These are phyloP conservation scores for Caenorhabditis sp. DNA, from an alignment of 2,888 invertebrate genomes.

Conservation along the genomic window DNA sequence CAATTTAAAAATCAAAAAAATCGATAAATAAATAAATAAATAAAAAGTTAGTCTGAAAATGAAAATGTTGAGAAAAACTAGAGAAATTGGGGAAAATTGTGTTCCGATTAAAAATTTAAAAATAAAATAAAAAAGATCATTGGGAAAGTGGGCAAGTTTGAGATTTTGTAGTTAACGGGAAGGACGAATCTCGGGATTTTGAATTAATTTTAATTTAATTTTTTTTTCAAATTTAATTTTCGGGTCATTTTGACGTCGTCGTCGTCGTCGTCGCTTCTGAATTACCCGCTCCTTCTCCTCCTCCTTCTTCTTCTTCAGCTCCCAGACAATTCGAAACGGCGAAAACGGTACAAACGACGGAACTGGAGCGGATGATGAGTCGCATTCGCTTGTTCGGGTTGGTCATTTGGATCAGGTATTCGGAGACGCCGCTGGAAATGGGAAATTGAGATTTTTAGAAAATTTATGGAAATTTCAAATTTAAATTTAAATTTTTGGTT, in stretches of 20 bases:
- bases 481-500: neutral
- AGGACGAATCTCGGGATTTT: too few species aligned
- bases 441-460: neutral
- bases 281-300: too few species aligned
- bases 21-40: too few species aligned
- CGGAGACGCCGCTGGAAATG: conserved; percentile 44
- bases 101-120: neutral
- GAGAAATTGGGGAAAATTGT: too few species aligned
- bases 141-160: conserved; percentile 2
- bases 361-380: conserved; percentile 26
- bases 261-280: too few species aligned
- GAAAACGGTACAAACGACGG: conserved; percentile 40
- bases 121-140: conserved; percentile 4
- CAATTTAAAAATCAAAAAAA: neutral
- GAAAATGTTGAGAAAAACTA: too few species aligned
- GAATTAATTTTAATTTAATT: too few species aligned
- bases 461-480: conserved; percentile 1
- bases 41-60: too few species aligned
- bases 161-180: neutral
- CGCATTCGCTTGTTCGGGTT: conserved; percentile 42
- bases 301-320: neutral
- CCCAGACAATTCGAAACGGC: conserved; percentile 25
- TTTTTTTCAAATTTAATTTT: neutral
- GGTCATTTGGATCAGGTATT: conserved; percentile 35
- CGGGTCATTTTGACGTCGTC: neutral